Conservation (phyloP, 2,888 invertebrate species). For the Rhodophaea formosa region DNA sequence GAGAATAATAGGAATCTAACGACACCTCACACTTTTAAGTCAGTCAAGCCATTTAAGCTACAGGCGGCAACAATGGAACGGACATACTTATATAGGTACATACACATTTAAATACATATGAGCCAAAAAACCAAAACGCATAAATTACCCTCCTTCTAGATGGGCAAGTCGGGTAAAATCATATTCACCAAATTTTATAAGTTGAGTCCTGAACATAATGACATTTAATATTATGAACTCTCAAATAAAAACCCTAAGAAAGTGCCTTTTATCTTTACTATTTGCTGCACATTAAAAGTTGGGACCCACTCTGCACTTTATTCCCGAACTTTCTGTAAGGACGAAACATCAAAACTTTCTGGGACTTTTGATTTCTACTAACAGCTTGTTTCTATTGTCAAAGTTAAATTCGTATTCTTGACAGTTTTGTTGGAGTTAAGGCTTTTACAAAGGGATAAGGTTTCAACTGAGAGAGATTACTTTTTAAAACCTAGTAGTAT, state of each 20-base stretch:
- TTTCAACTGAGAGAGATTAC: not conserved
- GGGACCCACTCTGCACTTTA: constrained; percentile 9
- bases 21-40: no score
- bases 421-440: constrained; percentile 5
- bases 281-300: constrained; percentile 13
- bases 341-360: constrained; percentile 9
- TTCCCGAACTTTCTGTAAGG: constrained; percentile 9
- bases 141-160: no score
- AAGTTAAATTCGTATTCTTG: constrained; percentile 14
- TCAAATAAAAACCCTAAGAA: not conserved
- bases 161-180: no score
- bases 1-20: no score
- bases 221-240: not conserved
- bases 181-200: no score
- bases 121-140: no score
- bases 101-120: no score
- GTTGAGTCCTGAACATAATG: not conserved
- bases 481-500: no score
- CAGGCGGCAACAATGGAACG: no score
- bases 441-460: not conserved
- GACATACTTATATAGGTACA: no score
- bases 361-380: constrained; percentile 6
- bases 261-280: not conserved
- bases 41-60: no score
- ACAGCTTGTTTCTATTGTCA: constrained; percentile 14